Percentiles rank a stretch among this genome's conserved stretches.
Evolutionary conservation across 1,140 invertebrate genomes (phyloP).

Genomic region (Cyphomyrmex costatus): DNA sequence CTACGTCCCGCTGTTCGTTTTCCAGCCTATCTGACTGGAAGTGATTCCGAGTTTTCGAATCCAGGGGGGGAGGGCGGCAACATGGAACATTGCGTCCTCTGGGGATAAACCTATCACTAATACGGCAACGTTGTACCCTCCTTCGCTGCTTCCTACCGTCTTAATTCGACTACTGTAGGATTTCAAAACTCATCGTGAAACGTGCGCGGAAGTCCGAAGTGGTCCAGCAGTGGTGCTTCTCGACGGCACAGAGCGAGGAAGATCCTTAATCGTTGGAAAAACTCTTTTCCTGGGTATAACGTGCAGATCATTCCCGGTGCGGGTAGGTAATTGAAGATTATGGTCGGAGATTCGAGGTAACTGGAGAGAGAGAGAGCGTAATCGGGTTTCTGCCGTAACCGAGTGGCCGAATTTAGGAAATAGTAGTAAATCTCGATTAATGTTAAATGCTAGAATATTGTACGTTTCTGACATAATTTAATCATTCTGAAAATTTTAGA

Average conservation of each 20-base stretch:
- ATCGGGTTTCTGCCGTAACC: neutral
- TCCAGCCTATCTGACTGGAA: slow-evolving; percentile 50
- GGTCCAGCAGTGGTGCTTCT: slow-evolving; percentile 5
- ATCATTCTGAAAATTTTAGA: neutral
- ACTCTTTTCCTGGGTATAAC: neutral
- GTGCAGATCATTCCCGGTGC: neutral
- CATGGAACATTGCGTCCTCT: slow-evolving; percentile 38
- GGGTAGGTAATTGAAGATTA: slow-evolving; percentile 38
- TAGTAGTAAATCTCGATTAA: slow-evolving; percentile 1
- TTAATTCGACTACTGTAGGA: slow-evolving; percentile 10
- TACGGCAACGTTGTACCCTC: neutral
- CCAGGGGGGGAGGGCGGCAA: neutral
- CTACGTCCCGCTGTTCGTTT: neutral
- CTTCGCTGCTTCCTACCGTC: neutral
- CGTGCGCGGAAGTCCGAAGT: slow-evolving; percentile 50
- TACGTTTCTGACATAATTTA: neutral
- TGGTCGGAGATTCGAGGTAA: neutral
- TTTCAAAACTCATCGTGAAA: slow-evolving; percentile 65
- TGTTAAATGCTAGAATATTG: neutral
- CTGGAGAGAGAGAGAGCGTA: neutral
- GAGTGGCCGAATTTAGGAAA: neutral
- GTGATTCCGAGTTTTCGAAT: slow-evolving; percentile 56
- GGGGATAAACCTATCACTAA: slow-evolving; percentile 20
- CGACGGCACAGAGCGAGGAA: neutral
- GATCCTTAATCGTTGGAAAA: slow-evolving; percentile 36